Conservation (phyloP, 2,113 vertebrate genomes). For the Thunnus thynnus region DNA sequence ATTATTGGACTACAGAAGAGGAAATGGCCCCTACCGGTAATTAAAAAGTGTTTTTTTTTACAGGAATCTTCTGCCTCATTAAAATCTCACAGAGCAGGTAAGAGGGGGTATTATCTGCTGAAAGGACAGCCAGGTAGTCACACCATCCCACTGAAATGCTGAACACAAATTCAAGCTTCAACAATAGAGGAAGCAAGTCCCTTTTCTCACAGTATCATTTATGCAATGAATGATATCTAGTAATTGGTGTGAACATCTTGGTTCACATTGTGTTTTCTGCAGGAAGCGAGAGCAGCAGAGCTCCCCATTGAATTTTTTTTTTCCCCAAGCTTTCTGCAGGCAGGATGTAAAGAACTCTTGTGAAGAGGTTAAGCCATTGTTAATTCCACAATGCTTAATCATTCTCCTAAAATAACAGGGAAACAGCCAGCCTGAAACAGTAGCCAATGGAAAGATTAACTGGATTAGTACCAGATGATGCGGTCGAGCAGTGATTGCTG, state of each 20-base stretch:
- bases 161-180: not conserved
- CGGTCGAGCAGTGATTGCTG: constrained; percentile 4
- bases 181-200: constrained; percentile 39
- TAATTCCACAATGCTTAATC: constrained; percentile 74
- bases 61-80: constrained; percentile 57
- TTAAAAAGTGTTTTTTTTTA: constrained; percentile 69
- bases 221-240: constrained; percentile 63
- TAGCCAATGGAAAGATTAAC: constrained; percentile 74
- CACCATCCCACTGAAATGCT: constrained; percentile 22
- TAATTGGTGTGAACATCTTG: constrained; percentile 66
- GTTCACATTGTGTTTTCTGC: constrained; percentile 24
- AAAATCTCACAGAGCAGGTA: constrained; percentile 32
- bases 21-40: constrained; percentile 66
- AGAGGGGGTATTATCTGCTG: constrained; percentile 43
- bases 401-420: constrained; percentile 57
- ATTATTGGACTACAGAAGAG: constrained; percentile 62
- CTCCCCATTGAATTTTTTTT: not conserved
- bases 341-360: constrained; percentile 16
- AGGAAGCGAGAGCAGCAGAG: not conserved
- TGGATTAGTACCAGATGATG: constrained; percentile 74
- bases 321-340: constrained; percentile 12
- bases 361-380: constrained; percentile 76
- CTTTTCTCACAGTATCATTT: constrained; percentile 50
- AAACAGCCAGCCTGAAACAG: constrained; percentile 64
- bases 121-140: constrained; percentile 45